Evolutionary conservation across 2,797 vertebrate genomes (phyloP).

Genomic region (Prionace glauca): DNA sequence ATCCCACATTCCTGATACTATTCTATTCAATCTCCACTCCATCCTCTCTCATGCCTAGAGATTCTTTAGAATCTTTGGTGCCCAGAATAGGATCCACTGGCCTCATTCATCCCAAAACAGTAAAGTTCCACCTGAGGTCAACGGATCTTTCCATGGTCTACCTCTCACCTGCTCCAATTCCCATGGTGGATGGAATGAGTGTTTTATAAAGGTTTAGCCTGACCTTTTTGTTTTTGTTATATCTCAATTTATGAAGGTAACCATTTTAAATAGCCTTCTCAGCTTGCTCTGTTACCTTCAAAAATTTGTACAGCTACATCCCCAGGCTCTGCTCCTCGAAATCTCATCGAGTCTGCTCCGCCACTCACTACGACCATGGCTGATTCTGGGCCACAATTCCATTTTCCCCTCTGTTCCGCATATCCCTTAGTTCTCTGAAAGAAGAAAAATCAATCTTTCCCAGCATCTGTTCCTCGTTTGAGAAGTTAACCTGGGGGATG

Average conservation of each 20-base stretch:
- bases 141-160: no score
- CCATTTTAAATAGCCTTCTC: background rate
- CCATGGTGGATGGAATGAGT: background rate
- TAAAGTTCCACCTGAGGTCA: no score
- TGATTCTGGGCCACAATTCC: background rate
- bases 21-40: background rate
- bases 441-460: background rate
- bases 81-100: background rate
- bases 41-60: background rate
- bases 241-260: background rate
- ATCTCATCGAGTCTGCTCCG: background rate
- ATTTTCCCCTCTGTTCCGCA: background rate
- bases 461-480: background rate
- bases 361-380: background rate
- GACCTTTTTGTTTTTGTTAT: background rate
- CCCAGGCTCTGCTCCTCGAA: background rate
- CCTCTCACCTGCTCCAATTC: no score
- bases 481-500: background rate
- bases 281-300: background rate
- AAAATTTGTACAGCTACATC: background rate
- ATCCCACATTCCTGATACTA: background rate
- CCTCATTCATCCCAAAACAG: no score
- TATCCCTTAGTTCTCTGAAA: background rate
- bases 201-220: background rate
- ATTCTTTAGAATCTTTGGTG: background rate